Evolutionary conservation across 1,140 invertebrate species (phyloP).

Genomic region (Helicorthomorpha holstii): DNA sequence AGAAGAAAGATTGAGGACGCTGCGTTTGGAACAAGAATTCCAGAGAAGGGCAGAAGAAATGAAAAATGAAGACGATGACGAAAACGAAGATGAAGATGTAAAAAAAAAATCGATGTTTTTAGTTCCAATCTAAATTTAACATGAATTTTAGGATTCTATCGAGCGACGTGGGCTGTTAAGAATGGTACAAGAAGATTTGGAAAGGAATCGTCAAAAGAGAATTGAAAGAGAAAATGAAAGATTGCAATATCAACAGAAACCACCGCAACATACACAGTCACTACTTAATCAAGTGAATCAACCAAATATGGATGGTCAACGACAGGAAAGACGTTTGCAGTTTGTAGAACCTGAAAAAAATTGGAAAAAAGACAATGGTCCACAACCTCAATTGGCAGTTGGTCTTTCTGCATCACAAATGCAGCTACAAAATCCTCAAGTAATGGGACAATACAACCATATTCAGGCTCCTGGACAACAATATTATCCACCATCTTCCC

Average conservation of each 20-base stretch:
- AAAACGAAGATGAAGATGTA: slow-evolving; percentile 37
- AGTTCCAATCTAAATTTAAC: slow-evolving; percentile 7
- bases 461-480: too few species aligned
- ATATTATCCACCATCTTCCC: too few species aligned
- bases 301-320: too few species aligned
- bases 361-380: background rate
- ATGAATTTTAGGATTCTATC: slow-evolving; percentile 4
- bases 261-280: background rate
- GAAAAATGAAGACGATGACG: slow-evolving; percentile 56
- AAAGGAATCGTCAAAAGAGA: slow-evolving; percentile 18
- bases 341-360: background rate
- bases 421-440: too few species aligned
- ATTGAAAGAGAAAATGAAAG: slow-evolving; percentile 16
- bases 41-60: slow-evolving; percentile 64
- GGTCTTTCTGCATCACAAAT: too few species aligned
- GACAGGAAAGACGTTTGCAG: background rate
- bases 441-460: too few species aligned
- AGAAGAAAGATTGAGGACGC: slow-evolving; percentile 64
- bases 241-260: slow-evolving; percentile 24
- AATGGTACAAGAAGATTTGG: slow-evolving; percentile 24
- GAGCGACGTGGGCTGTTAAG: slow-evolving; percentile 18
- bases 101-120: background rate
- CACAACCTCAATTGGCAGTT: background rate
- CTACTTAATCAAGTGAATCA: background rate
- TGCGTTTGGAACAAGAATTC: slow-evolving; percentile 72